These are phyloP conservation scores for Hephaestus fuliginosus DNA, from an alignment of 2,797 vertebrate genomes.

Conservation along the genomic window DNA sequence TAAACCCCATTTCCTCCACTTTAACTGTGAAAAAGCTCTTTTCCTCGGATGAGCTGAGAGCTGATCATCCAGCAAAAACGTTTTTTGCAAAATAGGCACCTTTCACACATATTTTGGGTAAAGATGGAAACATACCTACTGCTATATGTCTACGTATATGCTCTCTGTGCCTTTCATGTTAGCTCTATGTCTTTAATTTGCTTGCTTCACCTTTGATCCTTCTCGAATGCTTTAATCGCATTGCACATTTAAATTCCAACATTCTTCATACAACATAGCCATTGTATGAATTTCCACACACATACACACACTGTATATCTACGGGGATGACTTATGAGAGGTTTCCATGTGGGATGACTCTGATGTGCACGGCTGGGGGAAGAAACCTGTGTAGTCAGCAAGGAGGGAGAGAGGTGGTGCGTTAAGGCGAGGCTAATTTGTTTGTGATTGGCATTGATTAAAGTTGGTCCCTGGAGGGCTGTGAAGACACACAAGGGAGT, in stretches of 20 bases:
- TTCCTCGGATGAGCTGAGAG: not conserved
- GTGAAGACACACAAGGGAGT: constrained; percentile 38
- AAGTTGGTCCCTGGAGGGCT: constrained; percentile 67
- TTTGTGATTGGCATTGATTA: constrained; percentile 82
- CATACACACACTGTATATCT: constrained; percentile 4
- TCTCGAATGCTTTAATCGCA: not conserved
- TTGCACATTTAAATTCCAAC: constrained; percentile 5
- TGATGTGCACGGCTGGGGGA: constrained; percentile 46
- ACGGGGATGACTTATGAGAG: constrained; percentile 21
- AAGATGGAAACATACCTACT: not conserved
- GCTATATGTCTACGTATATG: not conserved
- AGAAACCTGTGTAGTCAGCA: constrained; percentile 59
- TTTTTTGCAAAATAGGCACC: constrained; percentile 5
- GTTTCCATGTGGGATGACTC: constrained; percentile 54
- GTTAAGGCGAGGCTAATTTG: constrained; percentile 78
- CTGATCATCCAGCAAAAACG: too few species aligned
- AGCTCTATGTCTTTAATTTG: not conserved
- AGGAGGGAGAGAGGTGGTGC: constrained; percentile 66
- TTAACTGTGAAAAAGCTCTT: constrained; percentile 13
- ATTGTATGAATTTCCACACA: not conserved
- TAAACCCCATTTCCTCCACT: not conserved
- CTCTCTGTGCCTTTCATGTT: not conserved
- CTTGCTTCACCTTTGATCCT: not conserved
- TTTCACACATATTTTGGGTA: not conserved
- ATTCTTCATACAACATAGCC: not conserved